Evolutionary conservation across 1,140 invertebrate genomes (phyloP).

Genomic region (Drepana arcuata): DNA sequence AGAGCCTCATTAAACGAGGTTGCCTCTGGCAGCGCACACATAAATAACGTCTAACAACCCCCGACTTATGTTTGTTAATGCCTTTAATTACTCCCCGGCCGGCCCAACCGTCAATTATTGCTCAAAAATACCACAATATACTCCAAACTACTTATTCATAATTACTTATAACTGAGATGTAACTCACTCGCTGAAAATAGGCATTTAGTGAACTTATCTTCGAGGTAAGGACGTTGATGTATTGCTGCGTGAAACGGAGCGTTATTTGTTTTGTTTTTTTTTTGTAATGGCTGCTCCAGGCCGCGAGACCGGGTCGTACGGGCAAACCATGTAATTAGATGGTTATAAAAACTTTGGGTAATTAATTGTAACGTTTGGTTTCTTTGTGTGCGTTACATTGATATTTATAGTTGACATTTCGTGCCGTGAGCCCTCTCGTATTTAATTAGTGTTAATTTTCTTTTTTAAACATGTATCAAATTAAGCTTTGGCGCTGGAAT

Average conservation of each 20-base stretch:
- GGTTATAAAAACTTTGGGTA: constrained; percentile 50
- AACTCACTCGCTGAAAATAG: constrained; percentile 49
- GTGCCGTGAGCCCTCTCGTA: constrained; percentile 33
- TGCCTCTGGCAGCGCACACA: too few species aligned
- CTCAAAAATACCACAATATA: constrained; percentile 36
- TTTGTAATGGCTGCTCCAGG: constrained; percentile 23
- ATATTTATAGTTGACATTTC: constrained; percentile 58
- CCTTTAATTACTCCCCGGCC: constrained; percentile 44
- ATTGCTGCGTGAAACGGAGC: constrained; percentile 39
- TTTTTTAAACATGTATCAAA: too few species aligned
- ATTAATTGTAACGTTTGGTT: constrained; percentile 50
- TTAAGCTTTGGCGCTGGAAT: too few species aligned
- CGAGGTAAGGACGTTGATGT: constrained; percentile 44
- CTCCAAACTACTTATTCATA: constrained; percentile 57
- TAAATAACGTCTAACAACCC: constrained; percentile 23
- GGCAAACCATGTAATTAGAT: constrained; percentile 46
- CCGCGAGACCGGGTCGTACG: constrained; percentile 17
- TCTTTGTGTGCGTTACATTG: constrained; percentile 35
- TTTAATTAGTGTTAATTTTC: too few species aligned
- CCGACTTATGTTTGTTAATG: constrained; percentile 48
- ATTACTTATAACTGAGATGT: constrained; percentile 63
- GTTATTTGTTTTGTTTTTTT: constrained; percentile 23
- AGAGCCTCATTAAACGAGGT: too few species aligned
- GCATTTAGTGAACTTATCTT: constrained; percentile 53
- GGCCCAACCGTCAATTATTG: constrained; percentile 50